Evolutionary conservation across 2,797 vertebrate genomes (phyloP).

Genomic region (Lycodopsis pacificus): DNA sequence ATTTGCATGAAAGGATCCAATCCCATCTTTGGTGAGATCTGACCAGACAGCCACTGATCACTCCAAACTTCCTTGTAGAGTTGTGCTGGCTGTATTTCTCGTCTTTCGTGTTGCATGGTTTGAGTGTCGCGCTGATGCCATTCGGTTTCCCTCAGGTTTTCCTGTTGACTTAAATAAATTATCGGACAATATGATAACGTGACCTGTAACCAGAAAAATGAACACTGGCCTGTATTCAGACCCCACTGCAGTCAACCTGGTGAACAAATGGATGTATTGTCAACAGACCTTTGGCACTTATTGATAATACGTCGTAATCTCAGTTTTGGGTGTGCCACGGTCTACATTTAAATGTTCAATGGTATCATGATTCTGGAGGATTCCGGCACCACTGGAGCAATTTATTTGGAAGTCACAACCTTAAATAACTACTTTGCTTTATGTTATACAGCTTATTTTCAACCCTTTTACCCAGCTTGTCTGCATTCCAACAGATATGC

Average conservation of each 20-base stretch:
- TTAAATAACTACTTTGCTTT: background rate
- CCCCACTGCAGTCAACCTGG: conserved; percentile 1
- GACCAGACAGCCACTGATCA: background rate
- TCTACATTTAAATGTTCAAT: background rate
- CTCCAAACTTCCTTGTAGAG: background rate
- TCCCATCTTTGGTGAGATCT: background rate
- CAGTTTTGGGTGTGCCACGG: conserved; percentile 3
- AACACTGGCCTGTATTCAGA: background rate
- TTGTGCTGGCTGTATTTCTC: background rate
- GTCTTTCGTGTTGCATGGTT: background rate
- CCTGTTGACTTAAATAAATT: background rate
- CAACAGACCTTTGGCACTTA: conserved; percentile 13
- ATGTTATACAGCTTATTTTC: background rate
- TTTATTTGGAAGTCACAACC: background rate
- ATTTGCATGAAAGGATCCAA: background rate
- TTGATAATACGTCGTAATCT: background rate
- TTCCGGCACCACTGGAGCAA: background rate
- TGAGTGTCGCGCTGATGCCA: background rate
- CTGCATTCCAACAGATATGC: background rate
- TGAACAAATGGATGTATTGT: background rate
- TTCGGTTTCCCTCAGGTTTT: background rate
- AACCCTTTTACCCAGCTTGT: background rate
- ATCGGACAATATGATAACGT: background rate
- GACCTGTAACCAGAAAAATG: background rate
- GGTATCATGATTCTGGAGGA: background rate